Conservation (phyloP, 2,113 vertebrate species). For the Melanerpes formicivorus region DNA sequence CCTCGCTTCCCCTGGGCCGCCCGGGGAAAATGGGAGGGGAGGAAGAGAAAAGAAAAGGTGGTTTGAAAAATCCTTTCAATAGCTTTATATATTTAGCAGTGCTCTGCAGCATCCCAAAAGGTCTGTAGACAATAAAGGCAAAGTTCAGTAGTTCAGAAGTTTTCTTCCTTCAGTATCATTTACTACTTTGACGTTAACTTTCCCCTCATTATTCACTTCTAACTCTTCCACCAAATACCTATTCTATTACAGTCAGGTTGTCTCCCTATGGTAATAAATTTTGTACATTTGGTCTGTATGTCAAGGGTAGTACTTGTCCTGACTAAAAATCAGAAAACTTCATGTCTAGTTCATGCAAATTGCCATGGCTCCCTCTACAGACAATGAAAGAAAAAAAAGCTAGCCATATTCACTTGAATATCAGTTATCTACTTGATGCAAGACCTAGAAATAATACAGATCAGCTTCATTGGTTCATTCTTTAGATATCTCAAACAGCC, state of each 20-base stretch:
- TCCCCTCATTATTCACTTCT: background rate
- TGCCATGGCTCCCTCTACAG: slow-evolving; percentile 23
- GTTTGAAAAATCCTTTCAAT: background rate
- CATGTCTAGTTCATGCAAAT: background rate
- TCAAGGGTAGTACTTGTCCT: background rate
- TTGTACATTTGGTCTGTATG: background rate
- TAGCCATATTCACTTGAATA: background rate
- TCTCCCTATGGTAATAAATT: background rate
- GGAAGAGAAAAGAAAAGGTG: background rate
- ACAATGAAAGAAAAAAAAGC: background rate
- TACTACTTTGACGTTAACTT: background rate
- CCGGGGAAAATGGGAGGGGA: rapidly evolving
- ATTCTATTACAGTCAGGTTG: background rate
- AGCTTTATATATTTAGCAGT: background rate
- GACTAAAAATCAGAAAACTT: background rate
- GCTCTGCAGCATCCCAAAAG: background rate
- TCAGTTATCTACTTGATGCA: background rate
- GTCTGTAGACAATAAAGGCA: background rate
- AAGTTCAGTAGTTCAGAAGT: background rate
- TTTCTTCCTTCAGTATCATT: background rate
- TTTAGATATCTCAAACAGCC: background rate
- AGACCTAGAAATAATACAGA: background rate
- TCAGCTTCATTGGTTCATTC: background rate
- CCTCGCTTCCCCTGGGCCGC: slow-evolving; percentile 11
- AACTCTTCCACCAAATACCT: background rate